Conservation (phyloP, 2,797 vertebrate genomes). For the Margarornis squamiger region DNA sequence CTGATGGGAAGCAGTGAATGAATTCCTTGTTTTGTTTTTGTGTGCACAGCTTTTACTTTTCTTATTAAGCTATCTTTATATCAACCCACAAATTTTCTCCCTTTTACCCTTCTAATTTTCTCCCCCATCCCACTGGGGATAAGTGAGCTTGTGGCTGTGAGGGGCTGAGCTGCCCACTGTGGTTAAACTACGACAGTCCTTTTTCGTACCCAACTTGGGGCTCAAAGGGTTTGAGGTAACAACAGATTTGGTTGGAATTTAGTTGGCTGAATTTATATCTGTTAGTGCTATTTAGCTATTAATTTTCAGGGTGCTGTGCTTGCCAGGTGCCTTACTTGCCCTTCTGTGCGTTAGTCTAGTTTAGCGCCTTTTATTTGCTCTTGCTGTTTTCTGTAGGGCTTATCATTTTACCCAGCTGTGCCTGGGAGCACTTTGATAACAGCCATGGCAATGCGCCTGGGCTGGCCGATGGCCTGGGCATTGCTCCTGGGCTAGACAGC, state of each 20-base stretch:
- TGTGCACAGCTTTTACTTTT: background rate
- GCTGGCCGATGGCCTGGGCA: background rate
- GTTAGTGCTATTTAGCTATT: background rate
- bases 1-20: rapidly evolving
- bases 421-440: constrained; percentile 28
- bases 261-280: background rate
- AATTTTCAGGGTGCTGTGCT: background rate
- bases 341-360: background rate
- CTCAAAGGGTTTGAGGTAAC: background rate
- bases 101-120: background rate
- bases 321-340: background rate
- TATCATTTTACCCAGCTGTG: background rate
- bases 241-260: background rate
- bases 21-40: background rate
- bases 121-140: background rate
- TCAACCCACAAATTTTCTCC: background rate
- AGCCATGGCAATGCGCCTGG: background rate
- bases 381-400: background rate
- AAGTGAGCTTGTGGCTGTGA: rapidly evolving
- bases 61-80: background rate
- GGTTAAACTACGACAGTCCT: background rate
- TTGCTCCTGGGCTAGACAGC: background rate
- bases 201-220: background rate
- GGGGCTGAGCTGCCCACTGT: background rate
- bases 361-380: background rate